These are phyloP conservation scores for Indicator indicator DNA, from an alignment of 2,113 vertebrate genomes.

Conservation along the genomic window DNA sequence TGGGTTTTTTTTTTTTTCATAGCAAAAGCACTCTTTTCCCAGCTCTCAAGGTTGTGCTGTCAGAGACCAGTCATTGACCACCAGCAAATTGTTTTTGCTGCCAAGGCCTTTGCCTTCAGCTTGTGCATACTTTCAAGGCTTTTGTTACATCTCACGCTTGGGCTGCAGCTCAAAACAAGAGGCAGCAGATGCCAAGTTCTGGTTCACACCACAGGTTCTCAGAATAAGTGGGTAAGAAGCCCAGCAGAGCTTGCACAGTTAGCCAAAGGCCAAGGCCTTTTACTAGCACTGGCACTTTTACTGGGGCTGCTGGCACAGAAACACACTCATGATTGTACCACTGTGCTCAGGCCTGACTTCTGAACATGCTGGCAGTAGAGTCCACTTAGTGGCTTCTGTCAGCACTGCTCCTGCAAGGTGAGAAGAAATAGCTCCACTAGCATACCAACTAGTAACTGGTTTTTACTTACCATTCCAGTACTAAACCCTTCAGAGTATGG, in stretches of 20 bases:
- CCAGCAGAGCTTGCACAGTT: not conserved
- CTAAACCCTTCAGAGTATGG: rapidly evolving
- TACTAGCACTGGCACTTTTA: not conserved
- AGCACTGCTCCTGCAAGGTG: rapidly evolving
- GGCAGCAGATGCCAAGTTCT: not conserved
- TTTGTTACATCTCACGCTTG: not conserved
- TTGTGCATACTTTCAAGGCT: not conserved
- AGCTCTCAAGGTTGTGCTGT: not conserved
- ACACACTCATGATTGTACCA: rapidly evolving
- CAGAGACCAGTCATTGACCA: not conserved
- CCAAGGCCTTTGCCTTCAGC: not conserved
- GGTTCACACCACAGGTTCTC: not conserved
- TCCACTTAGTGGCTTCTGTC: rapidly evolving
- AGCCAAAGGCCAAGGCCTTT: not conserved
- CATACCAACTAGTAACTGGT: not conserved
- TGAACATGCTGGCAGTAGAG: not conserved
- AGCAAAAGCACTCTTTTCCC: not conserved
- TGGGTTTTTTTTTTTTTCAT: not conserved
- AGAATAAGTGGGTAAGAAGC: not conserved
- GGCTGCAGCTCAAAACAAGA: not conserved
- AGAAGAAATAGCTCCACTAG: not conserved
- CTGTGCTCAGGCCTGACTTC: not conserved
- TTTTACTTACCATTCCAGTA: not conserved
- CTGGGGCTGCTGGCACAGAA: not conserved
- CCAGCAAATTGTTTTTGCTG: not conserved